Percentiles rank a stretch among this genome's conserved stretches.
phyloP scores from a whole-genome alignment of 2,113 vertebrate species.

The Cavia aperea region DNA sequence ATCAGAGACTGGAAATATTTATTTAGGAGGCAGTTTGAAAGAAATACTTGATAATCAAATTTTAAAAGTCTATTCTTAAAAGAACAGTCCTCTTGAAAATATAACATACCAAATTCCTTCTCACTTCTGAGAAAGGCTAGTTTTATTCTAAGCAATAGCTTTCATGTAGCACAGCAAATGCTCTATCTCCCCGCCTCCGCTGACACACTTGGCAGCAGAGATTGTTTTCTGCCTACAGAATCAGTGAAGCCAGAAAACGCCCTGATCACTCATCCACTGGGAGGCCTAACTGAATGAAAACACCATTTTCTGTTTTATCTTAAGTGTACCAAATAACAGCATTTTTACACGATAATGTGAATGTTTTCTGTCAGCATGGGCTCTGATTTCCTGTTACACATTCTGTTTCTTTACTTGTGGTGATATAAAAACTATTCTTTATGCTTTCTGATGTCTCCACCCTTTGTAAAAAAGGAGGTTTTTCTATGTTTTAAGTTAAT shows the following conservation, averaged over 20 bases:
- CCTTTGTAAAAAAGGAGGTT: conserved; percentile 36
- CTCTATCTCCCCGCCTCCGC: background rate
- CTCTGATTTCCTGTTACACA: conserved; percentile 25
- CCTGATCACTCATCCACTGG: background rate
- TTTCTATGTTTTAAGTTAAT: conserved; percentile 41
- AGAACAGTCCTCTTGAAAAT: background rate
- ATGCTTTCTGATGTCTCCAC: background rate
- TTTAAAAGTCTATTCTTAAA: background rate
- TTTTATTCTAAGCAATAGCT: background rate
- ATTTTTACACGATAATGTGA: background rate
- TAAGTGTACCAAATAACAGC: conserved; percentile 12
- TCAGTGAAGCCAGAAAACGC: background rate
- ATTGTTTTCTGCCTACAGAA: conserved; percentile 3
- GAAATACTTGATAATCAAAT: background rate
- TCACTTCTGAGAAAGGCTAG: background rate
- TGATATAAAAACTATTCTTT: conserved; percentile 44
- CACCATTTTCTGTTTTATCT: conserved; percentile 24
- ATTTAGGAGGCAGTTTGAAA: conserved; percentile 28
- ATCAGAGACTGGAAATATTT: background rate
- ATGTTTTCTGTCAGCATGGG: background rate
- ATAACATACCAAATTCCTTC: background rate
- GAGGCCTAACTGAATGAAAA: background rate
- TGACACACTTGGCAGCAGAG: conserved; percentile 38
- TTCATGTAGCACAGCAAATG: background rate
- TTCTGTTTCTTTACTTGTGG: conserved; percentile 35